These are phyloP conservation scores for Drosophila ananassae DNA, from an alignment of 1,140 invertebrate species.

Conservation along the genomic window DNA sequence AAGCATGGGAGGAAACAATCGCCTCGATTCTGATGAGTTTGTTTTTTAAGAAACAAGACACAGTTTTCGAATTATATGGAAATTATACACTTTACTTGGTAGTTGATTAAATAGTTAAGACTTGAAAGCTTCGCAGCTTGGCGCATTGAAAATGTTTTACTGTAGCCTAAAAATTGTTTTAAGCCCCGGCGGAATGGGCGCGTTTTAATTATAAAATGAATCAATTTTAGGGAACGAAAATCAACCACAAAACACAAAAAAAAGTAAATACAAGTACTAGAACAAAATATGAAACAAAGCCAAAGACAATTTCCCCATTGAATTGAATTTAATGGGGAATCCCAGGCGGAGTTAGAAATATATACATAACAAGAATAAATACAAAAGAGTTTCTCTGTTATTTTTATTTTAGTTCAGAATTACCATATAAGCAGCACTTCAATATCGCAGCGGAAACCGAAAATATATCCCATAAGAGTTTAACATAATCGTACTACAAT, in stretches of 20 bases:
- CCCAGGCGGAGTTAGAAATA: slow-evolving; percentile 12
- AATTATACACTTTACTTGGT: slow-evolving; percentile 69
- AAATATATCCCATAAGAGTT: slow-evolving; percentile 41
- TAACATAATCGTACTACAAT: slow-evolving; percentile 58
- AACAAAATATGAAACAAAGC: slow-evolving; percentile 5
- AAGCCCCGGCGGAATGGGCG: slow-evolving; percentile 31
- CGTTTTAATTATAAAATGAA: slow-evolving; percentile 61
- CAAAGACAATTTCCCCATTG: slow-evolving; percentile 16
- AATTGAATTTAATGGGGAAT: slow-evolving; percentile 30
- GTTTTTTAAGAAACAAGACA: slow-evolving; percentile 44
- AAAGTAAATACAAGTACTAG: not conserved
- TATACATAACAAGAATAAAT: not conserved
- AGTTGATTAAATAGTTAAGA: slow-evolving; percentile 70
- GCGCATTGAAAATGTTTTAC: slow-evolving; percentile 77
- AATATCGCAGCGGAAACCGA: slow-evolving; percentile 36
- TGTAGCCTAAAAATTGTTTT: slow-evolving; percentile 74
- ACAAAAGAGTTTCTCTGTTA: slow-evolving; percentile 26
- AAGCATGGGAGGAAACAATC: slow-evolving; percentile 32
- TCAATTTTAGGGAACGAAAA: slow-evolving; percentile 56
- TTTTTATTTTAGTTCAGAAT: slow-evolving; percentile 26
- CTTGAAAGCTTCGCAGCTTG: slow-evolving; percentile 69
- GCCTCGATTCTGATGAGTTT: slow-evolving; percentile 63
- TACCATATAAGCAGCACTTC: slow-evolving; percentile 41
- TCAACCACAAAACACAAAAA: slow-evolving; percentile 33
- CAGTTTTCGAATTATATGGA: slow-evolving; percentile 67